phyloP scores from a whole-genome alignment of 2,113 vertebrate genomes.

The Coreoperca whiteheadi region DNA sequence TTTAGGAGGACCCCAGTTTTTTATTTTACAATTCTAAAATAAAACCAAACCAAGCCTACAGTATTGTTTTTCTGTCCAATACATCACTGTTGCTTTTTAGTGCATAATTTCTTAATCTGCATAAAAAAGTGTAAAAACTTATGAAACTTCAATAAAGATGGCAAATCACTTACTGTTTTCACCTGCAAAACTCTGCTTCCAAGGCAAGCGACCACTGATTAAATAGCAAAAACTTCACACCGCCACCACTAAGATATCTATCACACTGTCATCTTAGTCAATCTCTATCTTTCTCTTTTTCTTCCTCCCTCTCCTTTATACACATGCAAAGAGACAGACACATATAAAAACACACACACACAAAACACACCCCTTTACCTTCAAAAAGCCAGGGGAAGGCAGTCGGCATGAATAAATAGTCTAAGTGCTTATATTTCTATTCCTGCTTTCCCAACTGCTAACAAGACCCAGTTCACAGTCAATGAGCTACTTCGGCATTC shows the following conservation, averaged over 20 bases:
- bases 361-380: conserved; percentile 75
- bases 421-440: conserved; percentile 85
- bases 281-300: conserved; percentile 26
- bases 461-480: conserved; percentile 86
- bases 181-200: conserved; percentile 27
- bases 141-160: background rate
- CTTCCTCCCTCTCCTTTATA: conserved; percentile 28
- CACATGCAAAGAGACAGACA: conserved; percentile 46
- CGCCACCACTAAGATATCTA: conserved; percentile 3
- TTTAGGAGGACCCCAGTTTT: background rate
- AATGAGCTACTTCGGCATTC: conserved; percentile 86
- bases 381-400: conserved; percentile 76
- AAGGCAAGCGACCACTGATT: conserved; percentile 41
- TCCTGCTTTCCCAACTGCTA: conserved; percentile 85
- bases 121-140: background rate
- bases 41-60: background rate
- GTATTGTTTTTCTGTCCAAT: background rate
- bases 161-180: background rate
- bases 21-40: background rate
- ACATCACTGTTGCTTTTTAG: background rate
- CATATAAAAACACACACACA: conserved; percentile 34
- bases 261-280: conserved; percentile 53
- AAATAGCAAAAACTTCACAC: conserved; percentile 50
- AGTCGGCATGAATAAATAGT: conserved; percentile 83
- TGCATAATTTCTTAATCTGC: background rate